Conservation (phyloP, 2,888 invertebrate species). For the Parelbella ahira region DNA sequence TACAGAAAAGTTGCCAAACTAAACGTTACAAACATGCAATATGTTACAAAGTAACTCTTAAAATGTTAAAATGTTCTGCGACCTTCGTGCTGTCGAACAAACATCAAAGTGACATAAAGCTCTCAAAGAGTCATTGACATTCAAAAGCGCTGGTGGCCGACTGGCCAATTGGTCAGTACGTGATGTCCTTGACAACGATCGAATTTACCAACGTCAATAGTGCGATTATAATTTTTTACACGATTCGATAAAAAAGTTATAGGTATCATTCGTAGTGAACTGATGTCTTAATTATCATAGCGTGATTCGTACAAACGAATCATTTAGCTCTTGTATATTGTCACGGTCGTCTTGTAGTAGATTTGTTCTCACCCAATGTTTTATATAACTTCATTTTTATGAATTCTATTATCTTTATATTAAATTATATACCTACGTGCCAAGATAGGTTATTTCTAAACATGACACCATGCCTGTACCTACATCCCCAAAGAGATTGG, state of each 20-base stretch:
- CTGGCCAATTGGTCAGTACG: slow-evolving; percentile 46
- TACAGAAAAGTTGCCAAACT: too few species aligned
- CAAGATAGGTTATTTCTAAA: too few species aligned
- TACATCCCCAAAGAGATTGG: too few species aligned
- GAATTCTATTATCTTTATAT: too few species aligned
- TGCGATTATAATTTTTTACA: slow-evolving; percentile 21
- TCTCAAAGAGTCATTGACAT: slow-evolving; percentile 51
- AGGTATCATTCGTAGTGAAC: slow-evolving; percentile 2
- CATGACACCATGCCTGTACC: too few species aligned
- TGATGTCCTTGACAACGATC: slow-evolving; percentile 45
- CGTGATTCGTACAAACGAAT: too few species aligned
- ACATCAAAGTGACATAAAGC: slow-evolving; percentile 41
- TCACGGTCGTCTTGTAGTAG: too few species aligned
- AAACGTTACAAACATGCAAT: slow-evolving; percentile 1
- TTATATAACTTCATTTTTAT: too few species aligned
- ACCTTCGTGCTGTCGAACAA: slow-evolving; percentile 15
- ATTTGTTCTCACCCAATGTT: too few species aligned
- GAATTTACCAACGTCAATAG: slow-evolving; percentile 19
- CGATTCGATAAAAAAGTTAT: slow-evolving; percentile 16
- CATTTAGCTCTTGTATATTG: too few species aligned
- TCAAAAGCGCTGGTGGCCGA: slow-evolving; percentile 42
- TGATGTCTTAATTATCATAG: slow-evolving; percentile 3
- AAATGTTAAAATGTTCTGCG: slow-evolving; percentile 5
- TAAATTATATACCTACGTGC: too few species aligned
- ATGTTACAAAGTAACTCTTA: slow-evolving; percentile 5